Percentiles rank a stretch among this genome's conserved stretches.
These are phyloP conservation scores for Aphelinus certus DNA, from an alignment of 1,140 invertebrate species.

Conservation along the genomic window DNA sequence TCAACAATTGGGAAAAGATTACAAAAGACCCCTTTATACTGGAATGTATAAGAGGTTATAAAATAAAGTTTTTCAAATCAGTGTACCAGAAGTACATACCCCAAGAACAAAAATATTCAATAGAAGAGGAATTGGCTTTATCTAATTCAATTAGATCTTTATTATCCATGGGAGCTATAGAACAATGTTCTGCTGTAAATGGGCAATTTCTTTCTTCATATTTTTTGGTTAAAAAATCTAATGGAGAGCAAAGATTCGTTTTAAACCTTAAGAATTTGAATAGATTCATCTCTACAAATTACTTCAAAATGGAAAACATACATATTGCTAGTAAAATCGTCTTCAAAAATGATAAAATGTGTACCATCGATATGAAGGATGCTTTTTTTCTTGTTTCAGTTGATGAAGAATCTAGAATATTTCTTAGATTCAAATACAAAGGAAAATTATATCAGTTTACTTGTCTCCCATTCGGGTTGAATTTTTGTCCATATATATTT, in stretches of 20 bases:
- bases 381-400: background rate
- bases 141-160: no score
- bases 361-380: background rate
- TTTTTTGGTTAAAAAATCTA: background rate
- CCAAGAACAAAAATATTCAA: no score
- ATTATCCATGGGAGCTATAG: no score
- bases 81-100: no score
- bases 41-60: no score
- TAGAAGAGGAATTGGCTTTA: no score
- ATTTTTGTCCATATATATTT: background rate
- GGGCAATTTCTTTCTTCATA: constrained; percentile 11
- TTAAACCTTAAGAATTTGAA: background rate
- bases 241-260: background rate
- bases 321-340: background rate
- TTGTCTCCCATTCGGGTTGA: constrained; percentile 7
- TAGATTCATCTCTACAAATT: background rate
- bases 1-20: no score
- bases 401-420: background rate
- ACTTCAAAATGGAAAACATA: constrained; percentile 12
- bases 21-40: no score
- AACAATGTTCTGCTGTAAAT: background rate
- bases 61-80: no score
- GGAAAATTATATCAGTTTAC: background rate
- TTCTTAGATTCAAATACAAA: constrained; percentile 1
- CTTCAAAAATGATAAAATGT: background rate